Percentiles rank a stretch among this genome's conserved stretches.
Conservation (phyloP, 2,888 invertebrate genomes). For the Polietes domitor region DNA sequence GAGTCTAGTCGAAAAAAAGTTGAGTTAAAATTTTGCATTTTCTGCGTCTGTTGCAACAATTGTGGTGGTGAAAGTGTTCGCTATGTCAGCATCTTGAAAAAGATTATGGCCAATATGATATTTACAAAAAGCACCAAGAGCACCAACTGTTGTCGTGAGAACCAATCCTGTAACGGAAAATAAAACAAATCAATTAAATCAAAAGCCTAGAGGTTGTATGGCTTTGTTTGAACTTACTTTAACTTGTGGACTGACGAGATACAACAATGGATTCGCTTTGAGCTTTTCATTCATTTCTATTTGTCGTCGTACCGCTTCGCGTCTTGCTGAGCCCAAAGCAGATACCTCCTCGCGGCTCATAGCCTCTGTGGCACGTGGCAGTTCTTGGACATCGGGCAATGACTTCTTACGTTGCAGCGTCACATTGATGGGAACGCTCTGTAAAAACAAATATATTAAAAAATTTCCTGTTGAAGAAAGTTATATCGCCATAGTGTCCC, state of each 20-base stretch:
- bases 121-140: slow-evolving; percentile 96
- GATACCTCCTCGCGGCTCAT: slow-evolving; percentile 98
- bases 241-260: slow-evolving; percentile 97
- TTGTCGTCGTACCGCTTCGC: slow-evolving; percentile 96
- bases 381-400: slow-evolving; percentile 95
- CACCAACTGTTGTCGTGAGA: slow-evolving; percentile 96
- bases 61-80: slow-evolving; percentile 79
- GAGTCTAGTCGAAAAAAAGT: slow-evolving; percentile 54
- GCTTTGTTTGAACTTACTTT: slow-evolving; percentile 85
- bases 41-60: slow-evolving; percentile 43
- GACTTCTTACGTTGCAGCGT: slow-evolving; percentile 96
- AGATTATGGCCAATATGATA: slow-evolving; percentile 96
- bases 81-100: slow-evolving; percentile 97
- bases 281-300: slow-evolving; percentile 95
- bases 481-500: too few relatives aligned
- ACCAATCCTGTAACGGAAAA: slow-evolving; percentile 89
- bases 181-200: slow-evolving; percentile 14
- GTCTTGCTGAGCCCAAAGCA: slow-evolving; percentile 93
- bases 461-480: too few relatives aligned
- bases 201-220: too few relatives aligned
- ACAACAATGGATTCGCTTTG: slow-evolving; percentile 96
- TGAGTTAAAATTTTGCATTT: slow-evolving; percentile 27
- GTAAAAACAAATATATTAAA: slow-evolving; percentile 71
- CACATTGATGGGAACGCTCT: slow-evolving; percentile 90
- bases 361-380: slow-evolving; percentile 89